Evolutionary conservation across 1,140 invertebrate species (phyloP), one percentile per base, ranked within the genome.

Genomic region (Psilanteris sp.): DNA sequence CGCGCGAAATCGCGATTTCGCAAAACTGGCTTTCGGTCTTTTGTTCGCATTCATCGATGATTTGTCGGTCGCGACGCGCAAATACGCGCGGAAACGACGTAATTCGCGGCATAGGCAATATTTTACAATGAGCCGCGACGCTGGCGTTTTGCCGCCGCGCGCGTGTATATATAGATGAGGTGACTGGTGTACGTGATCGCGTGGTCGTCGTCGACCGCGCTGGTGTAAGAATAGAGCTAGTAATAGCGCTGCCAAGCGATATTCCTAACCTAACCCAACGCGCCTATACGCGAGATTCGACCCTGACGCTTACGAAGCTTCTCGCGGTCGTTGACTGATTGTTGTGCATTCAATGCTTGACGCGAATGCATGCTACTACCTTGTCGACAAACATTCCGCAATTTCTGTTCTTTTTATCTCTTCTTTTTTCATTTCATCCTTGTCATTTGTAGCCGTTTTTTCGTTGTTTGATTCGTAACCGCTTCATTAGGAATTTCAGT

Each of bases 311-410:
- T 73, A 59, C 68, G 66, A 50, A 55, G 73, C 55, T 70, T 73
- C 78, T 61, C 44, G 70, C 80, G 80, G 85, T 85, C 85, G 82
- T 86, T 84, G 82, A 84, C 85, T 86, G 84, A 86, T 87, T 86
- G 79, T 83, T 78, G 81, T 80, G 79, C 68, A 74, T 77, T 59
- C 76, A 64, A 77, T 66, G 54, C 67, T 77, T 76, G 70, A 73
- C 71, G 73, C 76, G 74, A 80, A 62, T 74, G 77, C 70, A 67
- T 36, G 46, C 55, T 54, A 37, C 15, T 48, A 34, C 41, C 41
- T 44, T 15, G 48, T 62, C 18, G 13, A 68, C 20, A 27, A 52
- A 61, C 55, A 52, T 50, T 52, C 54, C 54, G 27, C 31, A 62
- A 22, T 29, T 46, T 11, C 24, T 36, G 20, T 26, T 34, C 15